These are phyloP conservation scores for Brachionus koreanus DNA, from an alignment of 1,140 invertebrate genomes.

Conservation along the genomic window DNA sequence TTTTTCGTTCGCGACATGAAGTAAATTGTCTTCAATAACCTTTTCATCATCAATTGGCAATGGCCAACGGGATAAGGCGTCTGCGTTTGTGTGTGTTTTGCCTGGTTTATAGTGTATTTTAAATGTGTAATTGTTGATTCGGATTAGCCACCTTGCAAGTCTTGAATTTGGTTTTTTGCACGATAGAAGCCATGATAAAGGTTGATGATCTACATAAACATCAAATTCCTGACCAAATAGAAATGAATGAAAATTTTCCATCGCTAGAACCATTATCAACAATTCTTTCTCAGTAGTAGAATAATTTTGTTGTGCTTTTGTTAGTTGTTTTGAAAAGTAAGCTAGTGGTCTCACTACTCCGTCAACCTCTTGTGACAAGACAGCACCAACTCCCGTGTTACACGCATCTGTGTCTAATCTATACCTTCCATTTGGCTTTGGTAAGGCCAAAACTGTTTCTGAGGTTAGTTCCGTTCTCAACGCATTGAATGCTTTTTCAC, in stretches of 20 bases:
- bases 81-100: too few species aligned
- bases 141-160: background rate
- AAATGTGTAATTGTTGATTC: too few species aligned
- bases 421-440: conserved; percentile 50
- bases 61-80: too few species aligned
- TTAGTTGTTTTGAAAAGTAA: background rate
- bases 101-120: too few species aligned
- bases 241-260: background rate
- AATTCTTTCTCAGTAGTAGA: background rate
- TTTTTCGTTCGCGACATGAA: too few species aligned
- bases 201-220: background rate
- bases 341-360: background rate
- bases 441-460: conserved; percentile 45
- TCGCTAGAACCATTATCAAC: background rate
- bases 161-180: background rate
- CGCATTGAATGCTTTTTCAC: conserved; percentile 2
- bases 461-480: background rate
- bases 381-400: conserved; percentile 41
- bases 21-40: too few species aligned
- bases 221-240: background rate
- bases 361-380: conserved; percentile 51
- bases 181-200: background rate
- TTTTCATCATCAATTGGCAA: too few species aligned
- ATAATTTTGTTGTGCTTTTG: background rate
- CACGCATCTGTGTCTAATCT: conserved; percentile 59